These are phyloP conservation scores for Geodia barretti DNA, from an alignment of 37 sponge, comb jelly and placozoan species.

Conservation along the genomic window DNA sequence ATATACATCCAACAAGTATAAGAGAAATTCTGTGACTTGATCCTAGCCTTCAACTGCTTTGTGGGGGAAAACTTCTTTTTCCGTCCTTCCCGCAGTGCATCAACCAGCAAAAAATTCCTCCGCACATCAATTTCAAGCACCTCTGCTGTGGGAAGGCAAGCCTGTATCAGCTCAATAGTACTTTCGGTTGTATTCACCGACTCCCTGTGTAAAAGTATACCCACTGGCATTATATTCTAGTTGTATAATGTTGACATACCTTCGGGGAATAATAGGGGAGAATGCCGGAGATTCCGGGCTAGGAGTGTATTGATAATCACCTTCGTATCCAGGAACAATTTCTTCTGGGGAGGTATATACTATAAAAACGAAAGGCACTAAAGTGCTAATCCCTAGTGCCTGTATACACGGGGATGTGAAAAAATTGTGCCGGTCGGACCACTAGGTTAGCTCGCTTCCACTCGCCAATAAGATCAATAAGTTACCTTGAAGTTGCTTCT, in stretches of 20 bases:
- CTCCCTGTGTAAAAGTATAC: background rate
- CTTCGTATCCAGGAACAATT: background rate
- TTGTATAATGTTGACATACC: background rate
- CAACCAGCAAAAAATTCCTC: background rate
- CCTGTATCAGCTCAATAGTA: background rate
- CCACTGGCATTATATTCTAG: too few relatives aligned
- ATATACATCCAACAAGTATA: background rate
- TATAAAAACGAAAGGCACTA: too few relatives aligned
- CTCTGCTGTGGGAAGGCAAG: background rate
- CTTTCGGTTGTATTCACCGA: background rate
- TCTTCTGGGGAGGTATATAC: too few relatives aligned
- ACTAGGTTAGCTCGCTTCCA: too few relatives aligned
- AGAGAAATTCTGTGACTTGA: background rate
- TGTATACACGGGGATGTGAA: too few relatives aligned
- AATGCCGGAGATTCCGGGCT: background rate
- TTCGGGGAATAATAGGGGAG: background rate
- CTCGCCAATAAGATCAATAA: too few relatives aligned
- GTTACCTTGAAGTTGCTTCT: too few relatives aligned
- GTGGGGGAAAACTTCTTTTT: background rate
- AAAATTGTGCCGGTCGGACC: too few relatives aligned
- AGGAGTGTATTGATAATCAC: background rate
- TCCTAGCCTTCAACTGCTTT: conserved; percentile 1
- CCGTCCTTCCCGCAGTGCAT: background rate
- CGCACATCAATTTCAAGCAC: background rate
- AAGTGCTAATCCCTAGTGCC: too few relatives aligned